phyloP scores from a whole-genome alignment of 2,888 invertebrate genomes.

The Diplazon laetatorius region DNA sequence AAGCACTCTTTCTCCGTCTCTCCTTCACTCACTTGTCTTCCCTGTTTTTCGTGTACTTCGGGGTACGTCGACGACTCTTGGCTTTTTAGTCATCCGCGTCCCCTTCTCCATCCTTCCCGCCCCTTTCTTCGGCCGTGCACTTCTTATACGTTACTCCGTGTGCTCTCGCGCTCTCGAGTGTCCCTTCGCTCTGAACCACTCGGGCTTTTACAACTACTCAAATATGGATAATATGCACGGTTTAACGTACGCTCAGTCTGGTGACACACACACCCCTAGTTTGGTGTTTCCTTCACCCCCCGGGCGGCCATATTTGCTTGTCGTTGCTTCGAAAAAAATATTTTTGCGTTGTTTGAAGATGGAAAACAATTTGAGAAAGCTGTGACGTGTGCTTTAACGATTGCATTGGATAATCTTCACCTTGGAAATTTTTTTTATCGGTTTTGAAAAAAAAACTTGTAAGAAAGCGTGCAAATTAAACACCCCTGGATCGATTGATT shows the following conservation, averaged over 20 bases:
- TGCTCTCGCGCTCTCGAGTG: constrained; percentile 44
- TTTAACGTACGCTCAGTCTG: constrained; percentile 36
- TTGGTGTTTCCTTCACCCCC: no score
- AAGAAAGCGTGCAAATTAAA: no score
- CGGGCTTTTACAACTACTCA: constrained; percentile 63
- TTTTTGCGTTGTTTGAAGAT: no score
- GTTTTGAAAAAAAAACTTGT: no score
- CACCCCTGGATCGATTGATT: no score
- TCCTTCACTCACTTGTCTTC: constrained; percentile 12
- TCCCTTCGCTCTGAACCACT: constrained; percentile 21
- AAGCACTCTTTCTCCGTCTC: constrained; percentile 25
- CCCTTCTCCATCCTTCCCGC: background rate
- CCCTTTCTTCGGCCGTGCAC: background rate
- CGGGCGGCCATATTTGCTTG: no score
- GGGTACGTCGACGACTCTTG: constrained; percentile 32
- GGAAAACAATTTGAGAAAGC: no score
- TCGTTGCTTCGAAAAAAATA: no score
- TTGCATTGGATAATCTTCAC: no score
- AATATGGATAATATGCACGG: constrained; percentile 60
- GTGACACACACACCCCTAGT: constrained; percentile 44
- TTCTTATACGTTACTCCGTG: constrained; percentile 21
- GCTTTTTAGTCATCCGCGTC: no score
- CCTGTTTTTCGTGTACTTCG: constrained; percentile 31
- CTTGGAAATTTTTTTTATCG: no score
- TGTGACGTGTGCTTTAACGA: no score